These are phyloP conservation scores for Spheniscus humboldti DNA, from an alignment of 2,797 vertebrate genomes.

Conservation along the genomic window DNA sequence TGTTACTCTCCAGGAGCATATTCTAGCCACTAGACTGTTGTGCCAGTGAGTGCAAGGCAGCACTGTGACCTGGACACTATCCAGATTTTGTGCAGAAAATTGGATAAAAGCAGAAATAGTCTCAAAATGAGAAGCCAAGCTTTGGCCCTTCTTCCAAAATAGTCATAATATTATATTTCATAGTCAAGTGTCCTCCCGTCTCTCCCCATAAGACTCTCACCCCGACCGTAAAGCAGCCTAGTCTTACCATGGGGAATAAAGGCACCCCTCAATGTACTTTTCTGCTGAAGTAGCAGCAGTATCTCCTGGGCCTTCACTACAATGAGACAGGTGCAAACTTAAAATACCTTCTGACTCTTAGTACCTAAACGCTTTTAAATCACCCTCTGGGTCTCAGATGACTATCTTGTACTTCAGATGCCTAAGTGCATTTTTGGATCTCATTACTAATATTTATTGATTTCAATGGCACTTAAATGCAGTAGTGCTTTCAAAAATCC, in stretches of 20 bases:
- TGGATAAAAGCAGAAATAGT: background rate
- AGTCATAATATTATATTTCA: background rate
- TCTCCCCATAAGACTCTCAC: background rate
- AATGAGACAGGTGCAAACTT: background rate
- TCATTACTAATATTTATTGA: constrained; percentile 10
- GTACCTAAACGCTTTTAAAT: background rate
- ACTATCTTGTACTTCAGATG: background rate
- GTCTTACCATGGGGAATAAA: background rate
- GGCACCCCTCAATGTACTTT: background rate
- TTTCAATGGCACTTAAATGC: constrained; percentile 3
- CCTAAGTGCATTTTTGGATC: constrained; percentile 34
- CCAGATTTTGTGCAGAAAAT: background rate
- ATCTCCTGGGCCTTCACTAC: background rate
- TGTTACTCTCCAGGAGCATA: background rate
- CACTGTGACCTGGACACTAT: too few species aligned
- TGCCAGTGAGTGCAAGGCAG: background rate
- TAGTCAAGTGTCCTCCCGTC: background rate
- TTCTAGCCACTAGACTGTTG: background rate
- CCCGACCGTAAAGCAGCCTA: background rate
- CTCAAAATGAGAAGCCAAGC: background rate
- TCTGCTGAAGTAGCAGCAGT: background rate
- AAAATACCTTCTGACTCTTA: background rate
- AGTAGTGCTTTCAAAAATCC: background rate
- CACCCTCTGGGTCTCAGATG: background rate
- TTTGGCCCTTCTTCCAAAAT: background rate